A percentile compares a stretch with the other conserved stretches of the same genome.
These are phyloP conservation scores for Rhopalosiphum padi DNA, from an alignment of 1,140 invertebrate genomes.

Conservation along the genomic window DNA sequence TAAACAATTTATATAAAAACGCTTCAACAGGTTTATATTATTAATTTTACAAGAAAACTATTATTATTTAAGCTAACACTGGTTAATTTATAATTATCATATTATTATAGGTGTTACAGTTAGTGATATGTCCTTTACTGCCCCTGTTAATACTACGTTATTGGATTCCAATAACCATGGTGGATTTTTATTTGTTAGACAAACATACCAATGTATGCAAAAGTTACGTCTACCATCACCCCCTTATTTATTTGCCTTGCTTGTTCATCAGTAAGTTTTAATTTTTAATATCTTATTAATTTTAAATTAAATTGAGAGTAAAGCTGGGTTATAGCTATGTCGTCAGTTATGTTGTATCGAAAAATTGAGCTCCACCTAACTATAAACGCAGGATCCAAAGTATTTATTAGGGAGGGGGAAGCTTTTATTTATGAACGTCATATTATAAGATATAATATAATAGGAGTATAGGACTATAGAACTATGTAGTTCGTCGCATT, in stretches of 20 bases:
- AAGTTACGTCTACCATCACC: conserved; percentile 77
- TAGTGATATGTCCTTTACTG: conserved; percentile 76
- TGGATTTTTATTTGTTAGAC: conserved; percentile 83
- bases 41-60: not conserved
- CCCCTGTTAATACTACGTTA: conserved; percentile 70
- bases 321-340: not conserved
- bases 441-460: too few relatives aligned
- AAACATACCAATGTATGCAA: conserved; percentile 84
- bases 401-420: too few relatives aligned
- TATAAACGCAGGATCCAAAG: too few relatives aligned
- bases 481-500: too few relatives aligned
- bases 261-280: conserved; percentile 76
- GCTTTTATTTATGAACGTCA: too few relatives aligned
- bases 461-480: too few relatives aligned
- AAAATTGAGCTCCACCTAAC: not conserved
- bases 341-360: not conserved
- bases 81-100: not conserved
- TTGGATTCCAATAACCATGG: conserved; percentile 82
- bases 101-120: conserved; percentile 72
- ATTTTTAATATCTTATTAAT: conserved; percentile 49
- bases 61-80: not conserved
- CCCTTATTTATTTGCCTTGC: conserved; percentile 81
- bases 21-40: conserved; percentile 73
- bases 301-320: not conserved
- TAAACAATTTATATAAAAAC: conserved; percentile 79